Evolutionary conservation across 2,113 vertebrate genomes (phyloP).

Genomic region (Petrocephalus zakoni): DNA sequence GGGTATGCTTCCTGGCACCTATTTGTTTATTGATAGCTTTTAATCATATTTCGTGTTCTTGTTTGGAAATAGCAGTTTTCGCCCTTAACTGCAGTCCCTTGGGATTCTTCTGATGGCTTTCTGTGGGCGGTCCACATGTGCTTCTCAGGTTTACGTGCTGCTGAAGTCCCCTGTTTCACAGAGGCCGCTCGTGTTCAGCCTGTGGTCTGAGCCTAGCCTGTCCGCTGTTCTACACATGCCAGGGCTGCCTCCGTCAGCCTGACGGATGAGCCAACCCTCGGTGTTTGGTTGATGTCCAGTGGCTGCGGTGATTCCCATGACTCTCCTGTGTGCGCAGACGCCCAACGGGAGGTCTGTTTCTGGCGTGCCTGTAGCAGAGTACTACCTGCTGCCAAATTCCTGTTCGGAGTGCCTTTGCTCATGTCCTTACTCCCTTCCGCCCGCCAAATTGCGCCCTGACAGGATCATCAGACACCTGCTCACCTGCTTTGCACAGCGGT

Average conservation of each 20-base stretch:
- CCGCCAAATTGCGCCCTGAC: background rate
- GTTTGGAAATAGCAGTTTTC: background rate
- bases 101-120: background rate
- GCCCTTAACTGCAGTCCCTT: background rate
- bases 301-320: background rate
- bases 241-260: background rate
- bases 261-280: background rate
- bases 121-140: background rate
- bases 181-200: background rate
- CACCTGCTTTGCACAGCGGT: background rate
- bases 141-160: background rate
- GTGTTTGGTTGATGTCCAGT: background rate
- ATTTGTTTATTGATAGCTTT: slow-evolving; percentile 5
- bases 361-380: background rate
- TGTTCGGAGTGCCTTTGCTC: background rate
- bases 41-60: background rate
- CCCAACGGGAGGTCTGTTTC: background rate
- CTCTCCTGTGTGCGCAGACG: background rate
- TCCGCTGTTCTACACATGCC: background rate
- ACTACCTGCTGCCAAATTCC: background rate
- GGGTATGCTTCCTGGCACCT: background rate
- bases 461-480: background rate
- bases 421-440: background rate
- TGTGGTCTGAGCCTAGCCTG: background rate
- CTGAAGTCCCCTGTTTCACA: background rate